These are phyloP conservation scores for Esox niger DNA, from an alignment of 2,113 vertebrate species.

Conservation along the genomic window DNA sequence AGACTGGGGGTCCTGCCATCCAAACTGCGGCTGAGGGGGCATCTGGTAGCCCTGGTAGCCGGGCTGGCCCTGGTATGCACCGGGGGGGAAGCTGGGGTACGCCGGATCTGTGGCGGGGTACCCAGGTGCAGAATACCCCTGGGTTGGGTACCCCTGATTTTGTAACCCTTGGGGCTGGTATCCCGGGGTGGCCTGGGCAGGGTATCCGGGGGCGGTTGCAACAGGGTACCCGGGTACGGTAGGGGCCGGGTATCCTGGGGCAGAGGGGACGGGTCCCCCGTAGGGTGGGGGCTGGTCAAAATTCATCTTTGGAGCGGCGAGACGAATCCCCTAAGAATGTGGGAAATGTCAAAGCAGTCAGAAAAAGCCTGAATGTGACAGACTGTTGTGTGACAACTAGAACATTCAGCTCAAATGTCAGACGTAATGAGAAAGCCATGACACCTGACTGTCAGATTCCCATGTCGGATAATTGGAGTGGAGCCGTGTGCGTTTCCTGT, in stretches of 20 bases:
- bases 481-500: too few relatives aligned
- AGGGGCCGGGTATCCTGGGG: conserved; percentile 78
- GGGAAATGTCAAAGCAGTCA: neutral
- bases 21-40: conserved; percentile 71
- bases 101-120: conserved; percentile 30
- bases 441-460: too few relatives aligned
- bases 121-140: conserved; percentile 19
- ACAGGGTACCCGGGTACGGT: conserved; percentile 29
- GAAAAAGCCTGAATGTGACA: neutral
- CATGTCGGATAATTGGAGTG: too few relatives aligned
- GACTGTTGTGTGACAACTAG: neutral
- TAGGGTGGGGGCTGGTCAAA: conserved; percentile 84
- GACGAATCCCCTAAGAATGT: conserved; percentile 53
- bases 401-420: neutral
- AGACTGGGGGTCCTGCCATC: conserved; percentile 71
- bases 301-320: conserved; percentile 72
- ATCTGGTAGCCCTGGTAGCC: conserved; percentile 65
- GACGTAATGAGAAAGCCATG: neutral
- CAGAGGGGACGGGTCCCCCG: conserved; percentile 71
- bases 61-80: conserved; percentile 65
- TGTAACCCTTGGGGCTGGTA: conserved; percentile 53
- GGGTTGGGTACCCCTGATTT: conserved; percentile 39
- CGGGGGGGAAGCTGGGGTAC: conserved; percentile 69
- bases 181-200: conserved; percentile 11
- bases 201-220: neutral